Conservation (phyloP, 2,113 vertebrate species). For the Pteronura brasiliensis region DNA sequence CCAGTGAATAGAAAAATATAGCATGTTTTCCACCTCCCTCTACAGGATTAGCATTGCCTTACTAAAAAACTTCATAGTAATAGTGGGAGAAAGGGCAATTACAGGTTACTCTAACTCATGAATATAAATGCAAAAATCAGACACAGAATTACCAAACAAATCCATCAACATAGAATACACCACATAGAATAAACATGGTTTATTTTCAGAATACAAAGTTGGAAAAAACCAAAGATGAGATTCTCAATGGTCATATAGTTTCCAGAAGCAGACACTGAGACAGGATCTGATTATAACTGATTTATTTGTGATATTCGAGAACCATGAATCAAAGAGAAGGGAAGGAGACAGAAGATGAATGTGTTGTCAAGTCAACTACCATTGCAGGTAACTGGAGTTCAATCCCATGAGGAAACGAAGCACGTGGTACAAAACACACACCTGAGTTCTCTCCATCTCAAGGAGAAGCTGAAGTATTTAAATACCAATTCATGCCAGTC, state of each 20-base stretch:
- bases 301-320: not conserved
- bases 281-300: not conserved
- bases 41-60: not conserved
- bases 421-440: not conserved
- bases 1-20: not conserved
- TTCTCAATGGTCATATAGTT: not conserved
- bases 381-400: not conserved
- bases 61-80: not conserved
- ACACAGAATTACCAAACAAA: not conserved
- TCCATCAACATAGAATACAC: not conserved
- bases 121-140: not conserved
- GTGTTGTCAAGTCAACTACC: not conserved
- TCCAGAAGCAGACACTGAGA: not conserved
- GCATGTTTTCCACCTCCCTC: not conserved
- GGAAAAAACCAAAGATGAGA: not conserved
- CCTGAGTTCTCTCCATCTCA: not conserved
- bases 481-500: not conserved
- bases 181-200: not conserved
- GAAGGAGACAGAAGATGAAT: not conserved
- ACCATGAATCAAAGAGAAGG: not conserved
- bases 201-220: not conserved
- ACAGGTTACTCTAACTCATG: not conserved
- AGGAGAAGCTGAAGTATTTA: not conserved
- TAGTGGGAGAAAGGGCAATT: not conserved
- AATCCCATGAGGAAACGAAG: accelerated